phyloP scores from a whole-genome alignment of 2,113 vertebrate genomes.

The human region GRCh38 chr9:23578001-23578500 shows the following conservation, averaged over 20 bases:
- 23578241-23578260: not conserved
- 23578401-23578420: not conserved
- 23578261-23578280: not conserved
- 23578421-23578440: constrained; percentile 33
- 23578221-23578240: not conserved
- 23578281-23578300: not conserved
- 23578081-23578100: not conserved
- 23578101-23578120: not conserved
- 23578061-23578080: not conserved
- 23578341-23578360: not conserved
- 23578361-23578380: not conserved
- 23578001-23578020: not conserved
- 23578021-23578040: not conserved
- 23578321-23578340: not conserved
- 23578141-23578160: not conserved
- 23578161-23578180: not conserved
- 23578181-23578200: not conserved
- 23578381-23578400: not conserved
- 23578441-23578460: constrained; percentile 32
- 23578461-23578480: not conserved
- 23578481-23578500: not conserved
- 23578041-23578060: not conserved
- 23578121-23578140: not conserved
- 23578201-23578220: not conserved
- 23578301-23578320: not conserved